phyloP scores from a whole-genome alignment of 2,888 invertebrate species.

The Sipha maydis region DNA sequence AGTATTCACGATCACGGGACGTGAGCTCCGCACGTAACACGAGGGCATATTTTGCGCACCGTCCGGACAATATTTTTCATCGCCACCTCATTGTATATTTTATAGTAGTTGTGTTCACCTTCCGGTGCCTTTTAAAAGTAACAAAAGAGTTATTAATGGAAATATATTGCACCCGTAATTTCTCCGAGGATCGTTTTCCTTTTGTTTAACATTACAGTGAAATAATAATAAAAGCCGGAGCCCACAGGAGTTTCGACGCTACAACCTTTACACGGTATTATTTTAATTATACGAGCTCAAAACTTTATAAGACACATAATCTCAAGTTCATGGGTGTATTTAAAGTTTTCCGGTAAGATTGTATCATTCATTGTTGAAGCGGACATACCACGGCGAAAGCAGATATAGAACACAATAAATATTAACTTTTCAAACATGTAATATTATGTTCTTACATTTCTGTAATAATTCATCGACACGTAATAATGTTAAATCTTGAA shows the following conservation, averaged over 20 bases:
- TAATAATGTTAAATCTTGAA: neutral
- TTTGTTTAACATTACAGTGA: slow-evolving; percentile 19
- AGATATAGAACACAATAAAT: slow-evolving; percentile 25
- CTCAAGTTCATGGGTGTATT: neutral
- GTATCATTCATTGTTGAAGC: slow-evolving; percentile 7
- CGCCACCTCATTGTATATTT: neutral
- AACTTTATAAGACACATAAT: slow-evolving; percentile 28
- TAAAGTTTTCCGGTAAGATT: slow-evolving; percentile 7
- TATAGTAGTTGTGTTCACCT: neutral
- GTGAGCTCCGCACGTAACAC: neutral
- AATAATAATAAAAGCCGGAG: slow-evolving; percentile 29
- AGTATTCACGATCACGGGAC: neutral
- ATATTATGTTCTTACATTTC: neutral
- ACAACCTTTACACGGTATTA: slow-evolving; percentile 1
- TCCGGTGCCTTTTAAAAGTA: slow-evolving; percentile 6
- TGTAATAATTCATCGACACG: neutral
- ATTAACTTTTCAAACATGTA: neutral
- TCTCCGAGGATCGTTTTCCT: slow-evolving; percentile 24
- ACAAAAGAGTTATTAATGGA: slow-evolving; percentile 48
- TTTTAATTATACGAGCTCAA: slow-evolving; percentile 31
- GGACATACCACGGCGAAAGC: neutral
- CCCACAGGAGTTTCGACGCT: slow-evolving; percentile 6
- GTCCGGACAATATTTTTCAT: neutral
- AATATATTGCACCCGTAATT: slow-evolving; percentile 12
- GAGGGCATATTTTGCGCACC: neutral